Conservation (phyloP, 2,797 vertebrate species). For the Loriculus beryllinus region DNA sequence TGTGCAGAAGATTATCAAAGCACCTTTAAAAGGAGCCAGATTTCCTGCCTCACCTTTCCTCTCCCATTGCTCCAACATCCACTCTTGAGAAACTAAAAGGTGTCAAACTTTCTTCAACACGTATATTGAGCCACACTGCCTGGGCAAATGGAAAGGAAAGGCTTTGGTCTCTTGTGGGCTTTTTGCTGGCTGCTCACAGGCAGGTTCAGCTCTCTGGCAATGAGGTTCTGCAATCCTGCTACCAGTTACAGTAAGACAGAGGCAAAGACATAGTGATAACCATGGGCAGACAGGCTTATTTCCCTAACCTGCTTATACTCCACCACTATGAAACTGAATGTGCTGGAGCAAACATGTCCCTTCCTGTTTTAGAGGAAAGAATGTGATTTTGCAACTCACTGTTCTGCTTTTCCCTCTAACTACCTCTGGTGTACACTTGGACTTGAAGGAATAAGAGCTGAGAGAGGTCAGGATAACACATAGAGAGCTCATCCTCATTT, state of each 20-base stretch:
- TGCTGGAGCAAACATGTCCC: slow-evolving; percentile 3
- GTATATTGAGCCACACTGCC: background rate
- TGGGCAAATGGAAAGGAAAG: background rate
- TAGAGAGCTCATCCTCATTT: background rate
- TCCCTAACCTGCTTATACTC: background rate
- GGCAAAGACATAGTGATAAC: background rate
- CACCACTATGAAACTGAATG: background rate
- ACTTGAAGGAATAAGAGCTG: background rate
- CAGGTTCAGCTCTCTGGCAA: background rate
- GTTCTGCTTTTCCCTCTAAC: background rate
- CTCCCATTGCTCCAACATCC: background rate
- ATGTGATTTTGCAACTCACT: background rate
- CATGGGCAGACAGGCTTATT: background rate
- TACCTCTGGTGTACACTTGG: background rate
- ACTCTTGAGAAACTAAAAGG: slow-evolving; percentile 39
- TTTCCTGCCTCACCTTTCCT: slow-evolving; percentile 46
- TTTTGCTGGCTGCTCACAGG: background rate
- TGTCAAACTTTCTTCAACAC: slow-evolving; percentile 36
- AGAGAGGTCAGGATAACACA: background rate
- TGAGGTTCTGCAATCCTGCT: rapidly evolving
- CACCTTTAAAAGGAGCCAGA: slow-evolving; percentile 23
- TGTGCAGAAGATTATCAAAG: slow-evolving; percentile 41
- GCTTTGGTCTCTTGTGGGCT: background rate
- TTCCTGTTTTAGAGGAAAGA: slow-evolving; percentile 5
- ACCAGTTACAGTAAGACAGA: background rate